A percentile compares a stretch with the other conserved stretches of the same genome.
Conservation (phyloP, 2,113 vertebrate genomes). For the Carassius carassius region DNA sequence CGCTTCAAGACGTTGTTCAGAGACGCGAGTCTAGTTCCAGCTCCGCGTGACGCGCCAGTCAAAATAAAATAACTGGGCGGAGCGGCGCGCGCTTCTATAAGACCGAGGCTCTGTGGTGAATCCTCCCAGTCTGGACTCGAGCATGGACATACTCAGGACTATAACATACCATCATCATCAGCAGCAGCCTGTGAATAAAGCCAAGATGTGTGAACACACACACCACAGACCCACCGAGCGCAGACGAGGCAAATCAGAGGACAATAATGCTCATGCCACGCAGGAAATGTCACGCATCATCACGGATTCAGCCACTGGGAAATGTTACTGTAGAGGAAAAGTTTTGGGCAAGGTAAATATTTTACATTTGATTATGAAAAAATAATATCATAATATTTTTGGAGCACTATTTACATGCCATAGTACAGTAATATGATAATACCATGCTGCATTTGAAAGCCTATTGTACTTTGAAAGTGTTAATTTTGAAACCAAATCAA, state of each 20-base stretch:
- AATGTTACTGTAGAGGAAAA: slow-evolving; percentile 84
- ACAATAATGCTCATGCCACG: slow-evolving; percentile 64
- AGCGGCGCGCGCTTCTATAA: slow-evolving; percentile 45
- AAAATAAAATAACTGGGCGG: neutral
- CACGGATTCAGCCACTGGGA: slow-evolving; percentile 80
- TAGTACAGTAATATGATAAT: neutral
- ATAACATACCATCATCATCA: slow-evolving; percentile 63
- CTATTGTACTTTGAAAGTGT: neutral
- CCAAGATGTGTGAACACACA: slow-evolving; percentile 76
- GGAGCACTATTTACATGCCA: neutral
- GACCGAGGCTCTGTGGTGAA: neutral
- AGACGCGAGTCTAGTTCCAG: neutral
- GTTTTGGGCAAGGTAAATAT: slow-evolving; percentile 84
- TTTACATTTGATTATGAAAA: neutral
- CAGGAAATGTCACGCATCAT: slow-evolving; percentile 83
- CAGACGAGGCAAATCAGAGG: slow-evolving; percentile 67
- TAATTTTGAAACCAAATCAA: neutral
- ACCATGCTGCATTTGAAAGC: neutral
- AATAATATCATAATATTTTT: no score
- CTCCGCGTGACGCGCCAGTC: neutral
- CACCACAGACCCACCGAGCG: slow-evolving; percentile 69
- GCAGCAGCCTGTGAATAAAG: slow-evolving; percentile 66
- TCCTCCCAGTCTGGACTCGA: slow-evolving; percentile 26
- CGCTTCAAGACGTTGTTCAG: neutral
- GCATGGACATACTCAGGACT: slow-evolving; percentile 82